Percentiles rank a stretch among this genome's conserved stretches.
Conservation (phyloP, 2,888 invertebrate genomes). For the Tortrix viridana region DNA sequence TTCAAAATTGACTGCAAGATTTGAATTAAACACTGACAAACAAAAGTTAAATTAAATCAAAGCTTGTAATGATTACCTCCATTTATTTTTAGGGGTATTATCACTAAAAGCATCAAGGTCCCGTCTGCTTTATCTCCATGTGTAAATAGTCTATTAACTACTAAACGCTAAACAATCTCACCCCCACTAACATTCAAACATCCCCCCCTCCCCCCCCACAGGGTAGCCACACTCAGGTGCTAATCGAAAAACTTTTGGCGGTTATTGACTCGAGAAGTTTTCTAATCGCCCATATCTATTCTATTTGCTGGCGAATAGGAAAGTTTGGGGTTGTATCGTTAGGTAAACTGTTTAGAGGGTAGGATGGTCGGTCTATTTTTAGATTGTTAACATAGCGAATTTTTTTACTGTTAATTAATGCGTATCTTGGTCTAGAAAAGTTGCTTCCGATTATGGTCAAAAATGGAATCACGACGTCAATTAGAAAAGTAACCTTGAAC, state of each 20-base stretch:
- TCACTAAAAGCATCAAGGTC: too few species aligned
- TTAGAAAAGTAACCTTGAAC: too few species aligned
- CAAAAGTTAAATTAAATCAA: too few species aligned
- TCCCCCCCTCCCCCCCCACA: conserved; percentile 3
- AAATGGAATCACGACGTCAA: too few species aligned
- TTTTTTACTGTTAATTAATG: neutral
- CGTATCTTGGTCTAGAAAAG: too few species aligned
- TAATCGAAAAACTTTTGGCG: conserved; percentile 35
- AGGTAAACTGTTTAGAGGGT: conserved; percentile 5
- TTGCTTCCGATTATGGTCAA: too few species aligned
- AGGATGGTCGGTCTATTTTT: neutral
- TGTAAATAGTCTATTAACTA: neutral
- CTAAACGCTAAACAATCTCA: conserved; percentile 18
- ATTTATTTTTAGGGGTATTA: too few species aligned
- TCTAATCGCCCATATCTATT: conserved; percentile 36
- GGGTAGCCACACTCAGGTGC: conserved; percentile 18
- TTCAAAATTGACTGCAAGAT: too few species aligned
- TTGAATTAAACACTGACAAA: too few species aligned
- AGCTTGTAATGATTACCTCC: too few species aligned
- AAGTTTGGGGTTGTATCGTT: conserved; percentile 5
- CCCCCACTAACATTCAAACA: conserved; percentile 27
- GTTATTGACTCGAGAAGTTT: conserved; percentile 34
- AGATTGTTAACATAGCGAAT: neutral
- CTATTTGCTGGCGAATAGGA: conserved; percentile 13
- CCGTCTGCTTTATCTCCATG: neutral